These are phyloP conservation scores for Amitus sp. DNA, from an alignment of 2,888 invertebrate species.

Conservation along the genomic window DNA sequence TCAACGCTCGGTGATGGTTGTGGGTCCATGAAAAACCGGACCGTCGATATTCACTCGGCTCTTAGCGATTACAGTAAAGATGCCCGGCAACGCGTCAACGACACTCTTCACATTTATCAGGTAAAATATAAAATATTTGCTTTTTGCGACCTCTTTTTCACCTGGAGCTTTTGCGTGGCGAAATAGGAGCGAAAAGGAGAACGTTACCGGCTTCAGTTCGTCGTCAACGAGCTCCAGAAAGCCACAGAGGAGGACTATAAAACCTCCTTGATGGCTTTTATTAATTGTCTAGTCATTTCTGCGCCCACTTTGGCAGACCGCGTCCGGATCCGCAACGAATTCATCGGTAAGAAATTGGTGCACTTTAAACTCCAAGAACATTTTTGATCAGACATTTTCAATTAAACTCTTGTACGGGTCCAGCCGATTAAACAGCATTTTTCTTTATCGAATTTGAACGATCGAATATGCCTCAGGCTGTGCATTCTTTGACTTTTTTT, in stretches of 20 bases:
- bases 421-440: too few species aligned
- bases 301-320: slow-evolving; percentile 88
- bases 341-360: slow-evolving; percentile 79
- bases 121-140: too few species aligned
- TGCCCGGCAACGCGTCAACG: slow-evolving; percentile 86
- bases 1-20: too few species aligned
- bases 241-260: slow-evolving; percentile 87
- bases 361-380: too few species aligned
- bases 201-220: slow-evolving; percentile 88
- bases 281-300: slow-evolving; percentile 95
- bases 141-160: neutral
- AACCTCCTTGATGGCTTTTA: slow-evolving; percentile 90
- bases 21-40: slow-evolving; percentile 94
- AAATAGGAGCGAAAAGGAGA: slow-evolving; percentile 84
- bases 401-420: too few species aligned
- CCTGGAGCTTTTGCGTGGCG: slow-evolving; percentile 6
- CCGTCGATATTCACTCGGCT: slow-evolving; percentile 93
- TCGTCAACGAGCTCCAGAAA: slow-evolving; percentile 87
- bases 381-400: too few species aligned
- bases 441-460: too few species aligned
- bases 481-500: too few species aligned
- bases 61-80: slow-evolving; percentile 94
- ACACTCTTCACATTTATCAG: slow-evolving; percentile 93
- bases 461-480: too few species aligned
- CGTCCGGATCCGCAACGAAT: slow-evolving; percentile 90